Evolutionary conservation across 2,888 invertebrate genomes (phyloP).

Genomic region (Subacronicta megacephala): DNA sequence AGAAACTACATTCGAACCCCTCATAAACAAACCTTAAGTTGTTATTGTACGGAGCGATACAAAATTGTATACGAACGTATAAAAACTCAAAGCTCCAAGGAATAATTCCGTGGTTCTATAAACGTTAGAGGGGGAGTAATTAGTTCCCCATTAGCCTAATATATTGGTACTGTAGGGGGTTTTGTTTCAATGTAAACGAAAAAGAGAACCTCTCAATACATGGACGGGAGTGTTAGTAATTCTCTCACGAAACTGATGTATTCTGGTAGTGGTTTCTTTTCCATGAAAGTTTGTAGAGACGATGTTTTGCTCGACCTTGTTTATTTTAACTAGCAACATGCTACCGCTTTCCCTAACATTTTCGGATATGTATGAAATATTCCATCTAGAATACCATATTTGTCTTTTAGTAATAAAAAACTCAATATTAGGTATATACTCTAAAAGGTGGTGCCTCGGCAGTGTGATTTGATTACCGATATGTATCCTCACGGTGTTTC

Average conservation of each 20-base stretch:
- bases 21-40: constrained; percentile 14
- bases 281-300: neutral
- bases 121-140: constrained; percentile 78
- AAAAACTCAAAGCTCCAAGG: constrained; percentile 66
- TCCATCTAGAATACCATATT: no score
- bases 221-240: constrained; percentile 47
- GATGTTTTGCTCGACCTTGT: neutral
- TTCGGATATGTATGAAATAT: no score
- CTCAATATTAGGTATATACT: no score
- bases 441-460: no score
- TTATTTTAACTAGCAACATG: neutral
- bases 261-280: constrained; percentile 16
- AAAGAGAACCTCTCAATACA: constrained; percentile 51
- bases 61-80: constrained; percentile 40
- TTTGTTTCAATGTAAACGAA: constrained; percentile 70
- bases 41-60: constrained; percentile 22
- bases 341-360: no score
- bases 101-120: constrained; percentile 78
- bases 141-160: constrained; percentile 84
- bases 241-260: constrained; percentile 26
- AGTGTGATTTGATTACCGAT: no score
- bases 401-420: no score
- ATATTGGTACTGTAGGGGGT: constrained; percentile 56
- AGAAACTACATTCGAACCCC: neutral
- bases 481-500: no score